phyloP scores from a whole-genome alignment of 2,113 vertebrate genomes.

The Myotis lucifugus region DNA sequence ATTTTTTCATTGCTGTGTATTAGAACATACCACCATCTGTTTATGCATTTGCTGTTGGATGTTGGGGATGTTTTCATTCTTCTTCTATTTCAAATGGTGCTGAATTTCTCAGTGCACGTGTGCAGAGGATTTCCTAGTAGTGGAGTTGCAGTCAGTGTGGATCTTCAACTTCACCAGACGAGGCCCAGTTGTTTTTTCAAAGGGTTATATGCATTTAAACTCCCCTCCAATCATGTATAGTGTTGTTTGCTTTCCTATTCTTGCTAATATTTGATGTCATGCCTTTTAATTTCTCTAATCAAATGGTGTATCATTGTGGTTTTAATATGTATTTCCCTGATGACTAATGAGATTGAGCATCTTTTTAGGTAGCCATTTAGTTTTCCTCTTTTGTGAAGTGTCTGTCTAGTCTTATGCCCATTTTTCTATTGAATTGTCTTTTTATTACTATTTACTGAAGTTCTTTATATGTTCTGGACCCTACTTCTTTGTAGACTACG shows the following conservation, averaged over 20 bases:
- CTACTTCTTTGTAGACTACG: background rate
- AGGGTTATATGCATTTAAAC: background rate
- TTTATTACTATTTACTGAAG: background rate
- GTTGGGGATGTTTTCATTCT: background rate
- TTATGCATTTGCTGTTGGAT: background rate
- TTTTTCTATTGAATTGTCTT: background rate
- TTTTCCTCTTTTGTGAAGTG: constrained; percentile 3
- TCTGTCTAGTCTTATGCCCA: background rate
- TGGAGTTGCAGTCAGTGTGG: background rate
- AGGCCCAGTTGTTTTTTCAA: background rate
- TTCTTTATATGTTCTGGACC: constrained; percentile 6
- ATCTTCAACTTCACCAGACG: background rate
- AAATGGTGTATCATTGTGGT: background rate
- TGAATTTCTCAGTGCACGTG: background rate
- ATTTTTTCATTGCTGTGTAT: background rate
- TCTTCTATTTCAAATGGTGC: background rate
- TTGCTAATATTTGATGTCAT: constrained; percentile 27
- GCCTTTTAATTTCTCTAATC: background rate
- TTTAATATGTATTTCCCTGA: constrained; percentile 16
- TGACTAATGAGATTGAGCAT: background rate
- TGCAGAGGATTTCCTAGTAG: background rate
- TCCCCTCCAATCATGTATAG: background rate
- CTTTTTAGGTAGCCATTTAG: constrained; percentile 1
- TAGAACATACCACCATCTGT: background rate
- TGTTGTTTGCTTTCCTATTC: background rate